Conservation (phyloP, 2,888 invertebrate species). For the Eupithecia subfuscata region DNA sequence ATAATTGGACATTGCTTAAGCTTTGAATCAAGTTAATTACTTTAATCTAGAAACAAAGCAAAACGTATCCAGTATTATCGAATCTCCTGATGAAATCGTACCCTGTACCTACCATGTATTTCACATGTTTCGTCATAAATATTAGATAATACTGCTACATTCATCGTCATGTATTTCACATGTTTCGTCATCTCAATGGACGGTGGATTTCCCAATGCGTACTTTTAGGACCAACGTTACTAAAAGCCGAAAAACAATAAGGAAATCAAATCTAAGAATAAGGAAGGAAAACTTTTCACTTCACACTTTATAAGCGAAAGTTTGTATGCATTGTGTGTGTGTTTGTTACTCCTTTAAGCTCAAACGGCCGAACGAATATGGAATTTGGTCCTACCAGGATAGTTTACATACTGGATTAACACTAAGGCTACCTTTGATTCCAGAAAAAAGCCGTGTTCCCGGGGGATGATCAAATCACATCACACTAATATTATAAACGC, state of each 20-base stretch:
- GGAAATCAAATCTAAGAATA: neutral
- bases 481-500: no score
- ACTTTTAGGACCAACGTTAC: neutral
- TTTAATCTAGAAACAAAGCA: neutral
- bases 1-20: slow-evolving; percentile 21
- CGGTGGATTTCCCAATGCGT: neutral
- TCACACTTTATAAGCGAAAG: neutral
- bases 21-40: slow-evolving; percentile 20
- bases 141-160: neutral
- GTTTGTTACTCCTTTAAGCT: no score
- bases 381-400: no score
- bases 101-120: neutral
- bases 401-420: no score
- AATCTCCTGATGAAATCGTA: neutral
- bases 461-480: no score
- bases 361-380: no score
- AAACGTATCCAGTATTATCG: neutral
- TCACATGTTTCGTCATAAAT: neutral
- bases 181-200: neutral
- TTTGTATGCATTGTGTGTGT: neutral
- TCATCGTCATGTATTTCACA: neutral
- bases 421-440: no score
- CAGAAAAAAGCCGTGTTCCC: no score
- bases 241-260: neutral
- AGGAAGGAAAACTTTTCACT: neutral